Evolutionary conservation across 2,113 vertebrate species (phyloP), one percentile per base, ranked within the genome.

Genomic region (Oceanites oceanicus): DNA sequence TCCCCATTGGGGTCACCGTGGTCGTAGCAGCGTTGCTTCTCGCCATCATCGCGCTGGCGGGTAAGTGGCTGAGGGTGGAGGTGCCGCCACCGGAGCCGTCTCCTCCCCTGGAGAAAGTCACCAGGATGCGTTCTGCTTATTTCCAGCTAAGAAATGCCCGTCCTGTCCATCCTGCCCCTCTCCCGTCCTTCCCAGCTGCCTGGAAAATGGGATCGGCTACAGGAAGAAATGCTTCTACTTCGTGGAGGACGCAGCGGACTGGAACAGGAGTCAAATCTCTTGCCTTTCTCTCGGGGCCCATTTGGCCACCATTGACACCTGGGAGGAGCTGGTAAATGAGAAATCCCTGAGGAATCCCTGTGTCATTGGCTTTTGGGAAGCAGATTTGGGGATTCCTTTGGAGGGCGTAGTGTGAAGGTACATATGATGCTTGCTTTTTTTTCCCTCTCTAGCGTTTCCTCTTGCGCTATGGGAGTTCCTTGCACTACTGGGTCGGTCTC

Each of bases 221-320:
- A 5, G 77, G 32, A n/a, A 47, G 40, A 94, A 79, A 61, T 96
- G 94, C 29, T 96, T 96, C 20, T 92, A 94, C 62, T 92, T 96
- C 4, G 5, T 87, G 86, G 86, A 96, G 56, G 26, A 50, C 0
- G 34, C 75, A 50, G 26, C 21, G 1, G 67, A 83, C 16, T 96
- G 95, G 95, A 73, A 90, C 55, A 10, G 34, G 9, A 90, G 86
- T 11, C 62, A 52, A 30, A 23, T 0, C 22, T 66, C 20, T 3
- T 96, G 95, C 52, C 77, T 34, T 6, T 36, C 77, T 14, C 72
- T 13, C 1, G 8, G 75, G 30, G 86, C 89, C 16, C 77, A 44
- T 7, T 15, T 95, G 59, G 59, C 81, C 59, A 45, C 76, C 55
- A 23, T 94, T 0, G 44, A 68, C 55, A 40, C 30, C 11, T 13